Evolutionary conservation across 1,140 invertebrate genomes (phyloP), one percentile per base, ranked within the genome.

Genomic region (Acyrthosiphon pisum): DNA sequence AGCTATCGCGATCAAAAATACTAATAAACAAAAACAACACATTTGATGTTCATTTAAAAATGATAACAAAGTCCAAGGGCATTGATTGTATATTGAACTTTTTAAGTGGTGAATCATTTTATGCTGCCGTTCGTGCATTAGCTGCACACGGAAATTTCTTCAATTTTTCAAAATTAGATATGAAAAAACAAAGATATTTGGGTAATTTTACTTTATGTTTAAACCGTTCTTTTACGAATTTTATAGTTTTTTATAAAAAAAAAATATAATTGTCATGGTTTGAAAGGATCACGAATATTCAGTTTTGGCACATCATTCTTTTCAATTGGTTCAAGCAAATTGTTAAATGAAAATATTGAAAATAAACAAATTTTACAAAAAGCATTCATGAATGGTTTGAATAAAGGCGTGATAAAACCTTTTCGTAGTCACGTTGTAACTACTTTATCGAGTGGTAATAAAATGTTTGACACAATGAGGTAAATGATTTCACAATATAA

Each of bases 81-180:
- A 20, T 93, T 0, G 91, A 93, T 86, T 6, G 50, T 2, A 46
- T 93, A 53, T 86, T 93, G 26, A 93, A 93, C 26, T 86, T 93
- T 50, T 86, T 93, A 35, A 84, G 26, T 37, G 91, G 76, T n/a
- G 20, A 93, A 18, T 48, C 68, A 7, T 84, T 93, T 20, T 4
- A 93, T 18, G n/a, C 91, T 41, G 46, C 91, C 20, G 22, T 41
- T 35, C 81, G 91, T 7, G 37, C 91, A 8, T 18, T 44, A 2
- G 48, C 46, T 14, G 0, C 20, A 4, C 81, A 56, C 26, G 91
- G 91, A 41, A 93, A 56, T 8, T 56, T 93, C 14, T 86, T 86
- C 48, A 83, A 86, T 20, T 93, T 84, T 18, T 86, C 76, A 18
- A 83, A 93, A 22, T 41, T 46, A 20, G 91, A 93, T 37, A 86